Conservation (phyloP, 2,113 vertebrate genomes). For the Gallinago media region DNA sequence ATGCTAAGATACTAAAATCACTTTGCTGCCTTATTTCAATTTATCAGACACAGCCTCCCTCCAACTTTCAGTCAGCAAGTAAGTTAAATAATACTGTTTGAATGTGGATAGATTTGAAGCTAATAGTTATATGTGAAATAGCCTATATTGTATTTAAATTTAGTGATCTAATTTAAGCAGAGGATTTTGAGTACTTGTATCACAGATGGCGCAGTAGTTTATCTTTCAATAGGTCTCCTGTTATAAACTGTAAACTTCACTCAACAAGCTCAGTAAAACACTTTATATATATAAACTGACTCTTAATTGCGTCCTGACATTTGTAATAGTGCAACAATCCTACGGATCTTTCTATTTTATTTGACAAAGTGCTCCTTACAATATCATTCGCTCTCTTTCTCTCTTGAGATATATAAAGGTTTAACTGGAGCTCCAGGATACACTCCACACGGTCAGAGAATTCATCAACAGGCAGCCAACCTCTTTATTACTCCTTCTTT, state of each 20-base stretch:
- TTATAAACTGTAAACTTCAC: slow-evolving; percentile 10
- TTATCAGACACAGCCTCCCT: neutral
- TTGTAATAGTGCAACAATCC: neutral
- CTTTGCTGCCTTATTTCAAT: slow-evolving; percentile 19
- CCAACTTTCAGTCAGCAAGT: neutral
- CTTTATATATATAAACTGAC: neutral
- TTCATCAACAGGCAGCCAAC: slow-evolving; percentile 4
- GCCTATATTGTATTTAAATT: neutral
- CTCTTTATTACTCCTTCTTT: slow-evolving; percentile 14
- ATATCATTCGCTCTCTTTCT: neutral
- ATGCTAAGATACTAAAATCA: neutral
- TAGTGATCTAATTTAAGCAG: neutral
- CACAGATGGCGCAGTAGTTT: neutral
- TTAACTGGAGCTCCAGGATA: slow-evolving; percentile 38
- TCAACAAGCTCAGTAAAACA: neutral
- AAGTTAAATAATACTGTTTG: neutral
- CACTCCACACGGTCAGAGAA: neutral
- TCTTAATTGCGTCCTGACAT: slow-evolving; percentile 22
- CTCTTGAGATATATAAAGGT: neutral
- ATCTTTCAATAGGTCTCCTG: neutral
- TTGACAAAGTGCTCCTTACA: slow-evolving; percentile 26
- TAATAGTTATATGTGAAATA: neutral
- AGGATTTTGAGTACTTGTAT: neutral
- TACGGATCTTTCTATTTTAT: neutral
- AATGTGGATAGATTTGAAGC: neutral